Base-by-base conservation (phyloP, 2,888 invertebrate species). In the Lycaena phlaeas region DNA sequence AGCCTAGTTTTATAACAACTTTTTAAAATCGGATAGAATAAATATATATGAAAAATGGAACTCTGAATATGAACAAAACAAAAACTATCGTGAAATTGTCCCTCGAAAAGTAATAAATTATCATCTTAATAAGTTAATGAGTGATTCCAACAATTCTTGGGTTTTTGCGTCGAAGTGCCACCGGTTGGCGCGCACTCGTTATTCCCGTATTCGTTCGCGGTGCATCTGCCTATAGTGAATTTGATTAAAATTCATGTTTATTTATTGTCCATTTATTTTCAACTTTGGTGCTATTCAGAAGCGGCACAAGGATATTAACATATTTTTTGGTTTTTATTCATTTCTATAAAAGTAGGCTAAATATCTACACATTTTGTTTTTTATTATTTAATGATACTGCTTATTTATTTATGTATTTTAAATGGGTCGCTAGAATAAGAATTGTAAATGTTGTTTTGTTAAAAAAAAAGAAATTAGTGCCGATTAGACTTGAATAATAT, bases 221-320 rank as follows among this genome's bases (percentile, higher is more conserved):
- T 62, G 66, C 82, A 82, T 81, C 82, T 84, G 82, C 82, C 74
- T 74, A 68, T 69, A 70, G 68, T 73, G 81, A 79, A 81, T 81
- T 82, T 81, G 76, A 82, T 82, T 81, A 81, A 74, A 74, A 62
- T 71, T 76, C 73, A 82, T 79, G 78, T 81, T 73, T 82, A 76
- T 82, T 81, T 74, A 77, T 71, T 57, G 58, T 48, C 54, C 43
- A 44, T 50, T 51, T 50, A 53, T 51, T 51, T 48, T 30, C 41
- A 49, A 53, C 34, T 40, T 38, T 43, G 36, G 27, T 38, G 25
- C 36, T 40, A 43, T 48, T 42, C 48, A 44, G 38, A 40, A 30
- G 40, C 41, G 46, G 43, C 43, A 41, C 40, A 42, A n/a, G 31
- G 5, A 5, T 31, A 40, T 18, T 43, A 36, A 39, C 12, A 17